These are phyloP conservation scores for Bombus vancouverensis DNA, from an alignment of 1,140 invertebrate genomes.

Conservation along the genomic window DNA sequence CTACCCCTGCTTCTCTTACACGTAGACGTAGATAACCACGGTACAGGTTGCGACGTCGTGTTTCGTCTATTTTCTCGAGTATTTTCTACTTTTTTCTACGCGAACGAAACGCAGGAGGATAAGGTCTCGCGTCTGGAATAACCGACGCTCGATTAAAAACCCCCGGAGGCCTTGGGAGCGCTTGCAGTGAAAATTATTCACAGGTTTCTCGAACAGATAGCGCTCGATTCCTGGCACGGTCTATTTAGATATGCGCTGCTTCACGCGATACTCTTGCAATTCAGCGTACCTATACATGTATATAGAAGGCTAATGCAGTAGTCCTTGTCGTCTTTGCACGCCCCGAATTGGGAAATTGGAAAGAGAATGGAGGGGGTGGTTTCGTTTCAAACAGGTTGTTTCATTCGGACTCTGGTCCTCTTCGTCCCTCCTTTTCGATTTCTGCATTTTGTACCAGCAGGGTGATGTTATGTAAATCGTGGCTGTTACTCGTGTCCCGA, in stretches of 20 bases:
- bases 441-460: not conserved
- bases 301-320: too few species aligned
- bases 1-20: not conserved
- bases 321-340: not conserved
- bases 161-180: not conserved
- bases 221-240: not conserved
- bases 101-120: not conserved
- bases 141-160: conserved; percentile 52
- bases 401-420: not conserved
- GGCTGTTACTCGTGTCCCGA: not conserved
- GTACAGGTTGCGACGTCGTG: not conserved
- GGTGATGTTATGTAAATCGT: conserved; percentile 19
- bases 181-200: conserved; percentile 4
- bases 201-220: not conserved
- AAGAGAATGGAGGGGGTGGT: not conserved
- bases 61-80: not conserved
- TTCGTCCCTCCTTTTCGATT: not conserved
- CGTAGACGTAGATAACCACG: not conserved
- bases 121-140: conserved; percentile 49
- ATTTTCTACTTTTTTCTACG: not conserved
- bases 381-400: not conserved
- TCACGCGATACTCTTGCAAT: not conserved
- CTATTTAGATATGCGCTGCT: not conserved
- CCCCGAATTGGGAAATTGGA: not conserved
- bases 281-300: too few species aligned